These are phyloP conservation scores for Athetis lepigone DNA, from an alignment of 2,888 invertebrate genomes.

Conservation along the genomic window DNA sequence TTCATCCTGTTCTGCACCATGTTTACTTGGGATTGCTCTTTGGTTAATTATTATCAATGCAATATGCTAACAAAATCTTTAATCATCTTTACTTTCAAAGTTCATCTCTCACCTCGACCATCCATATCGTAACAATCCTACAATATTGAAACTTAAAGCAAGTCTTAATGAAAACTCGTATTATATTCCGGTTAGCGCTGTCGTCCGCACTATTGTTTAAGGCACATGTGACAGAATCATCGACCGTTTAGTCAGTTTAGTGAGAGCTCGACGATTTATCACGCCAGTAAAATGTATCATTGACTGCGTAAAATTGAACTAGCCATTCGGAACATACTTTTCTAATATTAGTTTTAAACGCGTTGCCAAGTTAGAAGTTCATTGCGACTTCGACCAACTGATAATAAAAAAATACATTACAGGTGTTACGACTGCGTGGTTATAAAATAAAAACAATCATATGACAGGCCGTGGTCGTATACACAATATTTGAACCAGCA, in stretches of 20 bases:
- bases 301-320: constrained; percentile 73
- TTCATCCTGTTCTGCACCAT: neutral
- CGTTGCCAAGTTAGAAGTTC: constrained; percentile 77
- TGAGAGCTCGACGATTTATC: constrained; percentile 71
- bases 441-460: constrained; percentile 17
- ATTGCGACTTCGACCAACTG: constrained; percentile 59
- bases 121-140: neutral
- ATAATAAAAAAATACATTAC: constrained; percentile 22
- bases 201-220: constrained; percentile 60
- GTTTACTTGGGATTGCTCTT: neutral
- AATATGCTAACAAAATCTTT: neutral
- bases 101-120: neutral
- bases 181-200: constrained; percentile 62
- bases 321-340: constrained; percentile 67
- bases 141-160: neutral
- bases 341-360: constrained; percentile 77
- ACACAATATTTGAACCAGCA: constrained; percentile 51
- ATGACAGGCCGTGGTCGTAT: constrained; percentile 24
- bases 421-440: constrained; percentile 8
- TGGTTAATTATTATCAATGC: no score
- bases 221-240: constrained; percentile 70
- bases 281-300: constrained; percentile 70
- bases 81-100: neutral
- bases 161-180: constrained; percentile 64
- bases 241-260: constrained; percentile 72